Percentiles rank a stretch among this genome's conserved stretches.
Conservation (phyloP, 2,113 vertebrate species). For the Syngnathus typhle region DNA sequence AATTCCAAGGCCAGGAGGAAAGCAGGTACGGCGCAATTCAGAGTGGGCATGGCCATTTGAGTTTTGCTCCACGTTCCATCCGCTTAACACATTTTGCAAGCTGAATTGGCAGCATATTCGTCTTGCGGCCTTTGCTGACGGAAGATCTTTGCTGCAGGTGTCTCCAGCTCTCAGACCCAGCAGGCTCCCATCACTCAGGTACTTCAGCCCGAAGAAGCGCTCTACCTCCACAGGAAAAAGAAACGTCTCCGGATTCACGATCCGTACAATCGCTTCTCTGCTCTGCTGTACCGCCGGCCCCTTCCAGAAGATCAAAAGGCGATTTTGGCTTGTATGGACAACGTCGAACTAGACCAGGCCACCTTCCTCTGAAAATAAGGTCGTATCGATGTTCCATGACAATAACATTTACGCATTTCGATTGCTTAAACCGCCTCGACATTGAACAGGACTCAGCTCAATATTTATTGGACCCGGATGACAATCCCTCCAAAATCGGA, state of each 20-base stretch:
- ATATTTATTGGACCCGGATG: neutral
- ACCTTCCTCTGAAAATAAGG: constrained; percentile 59
- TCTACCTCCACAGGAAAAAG: constrained; percentile 99
- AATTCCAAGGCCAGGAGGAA: constrained; percentile 92
- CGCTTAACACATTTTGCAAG: too few relatives aligned
- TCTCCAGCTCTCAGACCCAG: constrained; percentile 97
- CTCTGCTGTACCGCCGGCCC: constrained; percentile 85
- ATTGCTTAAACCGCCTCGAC: constrained; percentile 11
- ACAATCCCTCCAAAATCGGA: neutral
- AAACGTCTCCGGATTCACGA: constrained; percentile 86
- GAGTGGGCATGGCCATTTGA: too few relatives aligned
- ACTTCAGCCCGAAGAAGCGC: constrained; percentile 93
- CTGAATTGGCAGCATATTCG: too few relatives aligned
- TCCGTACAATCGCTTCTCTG: constrained; percentile 90
- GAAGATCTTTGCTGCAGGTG: constrained; percentile 63
- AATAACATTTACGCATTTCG: constrained; percentile 22
- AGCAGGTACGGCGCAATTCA: constrained; percentile 74
- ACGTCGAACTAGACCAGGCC: constrained; percentile 82
- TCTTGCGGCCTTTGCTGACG: too few relatives aligned
- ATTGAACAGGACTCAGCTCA: neutral
- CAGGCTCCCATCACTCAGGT: constrained; percentile 95
- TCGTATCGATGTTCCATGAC: constrained; percentile 17
- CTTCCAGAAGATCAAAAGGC: constrained; percentile 89
- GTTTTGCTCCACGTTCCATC: too few relatives aligned
- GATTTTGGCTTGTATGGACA: constrained; percentile 93